Evolutionary conservation across 2,888 invertebrate genomes (phyloP).

Genomic region (Nematopogon swammerdamellus): DNA sequence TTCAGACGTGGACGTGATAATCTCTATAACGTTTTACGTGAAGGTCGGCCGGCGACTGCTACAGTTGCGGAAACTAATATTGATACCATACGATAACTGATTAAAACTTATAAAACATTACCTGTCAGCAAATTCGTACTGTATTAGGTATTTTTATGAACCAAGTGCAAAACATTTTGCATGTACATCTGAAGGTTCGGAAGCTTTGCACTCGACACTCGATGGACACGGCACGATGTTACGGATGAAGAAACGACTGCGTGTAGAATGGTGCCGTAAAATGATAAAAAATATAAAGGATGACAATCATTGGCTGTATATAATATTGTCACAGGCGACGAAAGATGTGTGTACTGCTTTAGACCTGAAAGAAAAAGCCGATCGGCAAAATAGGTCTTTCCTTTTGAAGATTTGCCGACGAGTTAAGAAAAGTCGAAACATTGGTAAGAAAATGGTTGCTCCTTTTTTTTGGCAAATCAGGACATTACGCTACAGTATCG

Average conservation of each 20-base stretch:
- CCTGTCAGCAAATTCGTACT: background rate
- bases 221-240: background rate
- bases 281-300: background rate
- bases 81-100: background rate
- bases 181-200: background rate
- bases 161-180: background rate
- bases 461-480: background rate
- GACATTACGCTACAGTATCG: background rate
- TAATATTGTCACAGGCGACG: background rate
- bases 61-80: constrained; percentile 1
- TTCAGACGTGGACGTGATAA: constrained; percentile 1
- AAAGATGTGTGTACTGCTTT: background rate
- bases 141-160: background rate
- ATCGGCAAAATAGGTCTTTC: background rate
- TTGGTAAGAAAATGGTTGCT: background rate
- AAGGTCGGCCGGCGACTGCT: constrained; percentile 4
- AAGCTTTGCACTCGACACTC: background rate
- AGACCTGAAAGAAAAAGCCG: background rate
- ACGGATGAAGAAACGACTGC: background rate
- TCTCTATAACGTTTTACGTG: constrained; percentile 2
- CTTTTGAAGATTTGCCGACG: background rate
- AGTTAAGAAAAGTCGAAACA: background rate
- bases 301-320: background rate
- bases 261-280: background rate
- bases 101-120: background rate